A percentile compares a stretch with the other conserved stretches of the same genome.
phyloP scores from a whole-genome alignment of 2,797 vertebrate species.

The Brachymystax lenok region DNA sequence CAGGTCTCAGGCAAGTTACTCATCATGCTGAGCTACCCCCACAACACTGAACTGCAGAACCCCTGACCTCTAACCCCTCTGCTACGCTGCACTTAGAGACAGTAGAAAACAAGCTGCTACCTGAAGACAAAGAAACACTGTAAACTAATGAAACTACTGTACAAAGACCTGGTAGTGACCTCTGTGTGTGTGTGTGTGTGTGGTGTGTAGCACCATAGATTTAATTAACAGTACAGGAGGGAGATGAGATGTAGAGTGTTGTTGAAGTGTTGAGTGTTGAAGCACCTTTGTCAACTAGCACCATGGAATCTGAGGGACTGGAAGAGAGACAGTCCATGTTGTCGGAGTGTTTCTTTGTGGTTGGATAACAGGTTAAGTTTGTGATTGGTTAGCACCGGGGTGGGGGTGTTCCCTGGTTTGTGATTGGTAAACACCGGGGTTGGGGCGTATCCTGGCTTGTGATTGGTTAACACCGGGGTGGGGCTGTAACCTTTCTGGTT shows the following conservation, averaged over 20 bases:
- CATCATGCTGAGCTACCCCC: too few species aligned
- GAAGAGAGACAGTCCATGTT: not conserved
- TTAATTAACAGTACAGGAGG: not conserved
- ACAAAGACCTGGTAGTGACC: not conserved
- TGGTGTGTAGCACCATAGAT: slow-evolving; percentile 8
- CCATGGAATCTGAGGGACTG: not conserved
- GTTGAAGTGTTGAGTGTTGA: too few species aligned
- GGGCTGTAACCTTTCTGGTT: not conserved
- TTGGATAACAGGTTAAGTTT: not conserved
- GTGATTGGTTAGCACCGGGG: slow-evolving; percentile 16
- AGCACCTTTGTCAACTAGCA: not conserved
- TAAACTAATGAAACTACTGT: not conserved
- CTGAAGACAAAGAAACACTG: slow-evolving; percentile 1
- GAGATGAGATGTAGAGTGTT: not conserved
- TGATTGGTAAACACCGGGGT: not conserved
- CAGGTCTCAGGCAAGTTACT: not conserved
- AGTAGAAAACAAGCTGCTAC: slow-evolving; percentile 1
- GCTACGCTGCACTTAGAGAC: not conserved
- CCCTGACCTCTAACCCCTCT: not conserved
- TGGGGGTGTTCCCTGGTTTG: not conserved
- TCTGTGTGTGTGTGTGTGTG: slow-evolving; percentile 36
- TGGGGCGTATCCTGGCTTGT: not conserved
- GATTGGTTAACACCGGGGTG: not conserved
- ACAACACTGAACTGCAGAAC: too few species aligned
- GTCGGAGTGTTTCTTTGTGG: not conserved